Percentiles rank a stretch among this genome's conserved stretches.
phyloP scores from a whole-genome alignment of 2,113 vertebrate genomes.

The Hippocampus comes region DNA sequence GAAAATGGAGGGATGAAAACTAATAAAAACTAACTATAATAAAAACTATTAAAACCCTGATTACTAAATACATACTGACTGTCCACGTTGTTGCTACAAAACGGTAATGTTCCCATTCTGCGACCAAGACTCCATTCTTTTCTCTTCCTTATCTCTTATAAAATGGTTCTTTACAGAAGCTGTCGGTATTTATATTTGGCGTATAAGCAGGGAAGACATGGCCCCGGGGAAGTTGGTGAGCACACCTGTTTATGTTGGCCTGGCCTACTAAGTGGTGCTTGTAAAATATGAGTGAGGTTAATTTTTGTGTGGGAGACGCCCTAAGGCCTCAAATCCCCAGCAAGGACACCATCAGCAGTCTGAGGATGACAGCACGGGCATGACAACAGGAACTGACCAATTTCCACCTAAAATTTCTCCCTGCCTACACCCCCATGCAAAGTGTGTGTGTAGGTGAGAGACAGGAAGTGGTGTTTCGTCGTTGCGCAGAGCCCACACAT shows the following conservation, averaged over 20 bases:
- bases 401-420: neutral
- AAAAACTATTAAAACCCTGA: too few species aligned
- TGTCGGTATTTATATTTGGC: slow-evolving; percentile 39
- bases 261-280: slow-evolving; percentile 42
- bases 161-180: slow-evolving; percentile 20
- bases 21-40: too few species aligned
- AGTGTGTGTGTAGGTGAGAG: slow-evolving; percentile 1
- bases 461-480: slow-evolving; percentile 54
- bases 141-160: neutral
- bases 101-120: too few species aligned
- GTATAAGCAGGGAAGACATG: slow-evolving; percentile 56
- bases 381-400: slow-evolving; percentile 35
- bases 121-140: neutral
- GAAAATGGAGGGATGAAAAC: too few species aligned
- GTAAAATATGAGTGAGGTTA: slow-evolving; percentile 74
- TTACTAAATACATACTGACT: too few species aligned
- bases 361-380: slow-evolving; percentile 26
- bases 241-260: slow-evolving; percentile 74
- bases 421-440: neutral
- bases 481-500: slow-evolving; percentile 69
- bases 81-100: too few species aligned
- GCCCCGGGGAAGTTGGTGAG: slow-evolving; percentile 61
- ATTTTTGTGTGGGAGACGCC: slow-evolving; percentile 66
- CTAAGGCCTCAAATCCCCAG: slow-evolving; percentile 63
- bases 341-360: slow-evolving; percentile 65